These are phyloP conservation scores for Camponotus vicinus DNA, from an alignment of 1,140 invertebrate species.

Conservation along the genomic window DNA sequence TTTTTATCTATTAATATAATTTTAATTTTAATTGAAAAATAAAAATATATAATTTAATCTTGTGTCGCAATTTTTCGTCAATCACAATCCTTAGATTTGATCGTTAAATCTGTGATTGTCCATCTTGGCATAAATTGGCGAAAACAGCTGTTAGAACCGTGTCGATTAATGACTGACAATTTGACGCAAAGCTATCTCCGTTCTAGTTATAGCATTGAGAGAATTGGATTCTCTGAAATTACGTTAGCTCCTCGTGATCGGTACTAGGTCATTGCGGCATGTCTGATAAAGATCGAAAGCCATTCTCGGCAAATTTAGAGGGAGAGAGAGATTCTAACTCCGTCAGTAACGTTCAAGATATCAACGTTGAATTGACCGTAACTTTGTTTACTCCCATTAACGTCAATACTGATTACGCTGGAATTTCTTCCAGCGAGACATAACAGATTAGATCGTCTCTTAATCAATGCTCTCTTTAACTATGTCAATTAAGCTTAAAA, in stretches of 20 bases:
- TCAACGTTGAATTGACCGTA: neutral
- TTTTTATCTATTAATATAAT: neutral
- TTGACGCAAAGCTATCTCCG: conserved; percentile 46
- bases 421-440: neutral
- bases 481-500: conserved; percentile 9
- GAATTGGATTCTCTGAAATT: conserved; percentile 44
- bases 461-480: conserved; percentile 31
- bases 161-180: conserved; percentile 49
- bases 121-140: conserved; percentile 3
- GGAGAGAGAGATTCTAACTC: neutral
- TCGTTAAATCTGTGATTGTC: conserved; percentile 25
- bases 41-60: neutral
- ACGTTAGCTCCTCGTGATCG: conserved; percentile 36
- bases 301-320: neutral
- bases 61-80: neutral
- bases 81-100: neutral
- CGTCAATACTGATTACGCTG: conserved; percentile 1
- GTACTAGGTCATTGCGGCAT: conserved; percentile 1
- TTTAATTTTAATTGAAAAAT: conserved; percentile 9
- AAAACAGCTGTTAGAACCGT: neutral
- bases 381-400: conserved; percentile 3
- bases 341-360: neutral
- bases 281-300: conserved; percentile 16
- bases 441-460: conserved; percentile 29
- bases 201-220: conserved; percentile 14